Base-by-base conservation (phyloP, 2,113 vertebrate species). In the Psilopsiagon aurifrons region DNA sequence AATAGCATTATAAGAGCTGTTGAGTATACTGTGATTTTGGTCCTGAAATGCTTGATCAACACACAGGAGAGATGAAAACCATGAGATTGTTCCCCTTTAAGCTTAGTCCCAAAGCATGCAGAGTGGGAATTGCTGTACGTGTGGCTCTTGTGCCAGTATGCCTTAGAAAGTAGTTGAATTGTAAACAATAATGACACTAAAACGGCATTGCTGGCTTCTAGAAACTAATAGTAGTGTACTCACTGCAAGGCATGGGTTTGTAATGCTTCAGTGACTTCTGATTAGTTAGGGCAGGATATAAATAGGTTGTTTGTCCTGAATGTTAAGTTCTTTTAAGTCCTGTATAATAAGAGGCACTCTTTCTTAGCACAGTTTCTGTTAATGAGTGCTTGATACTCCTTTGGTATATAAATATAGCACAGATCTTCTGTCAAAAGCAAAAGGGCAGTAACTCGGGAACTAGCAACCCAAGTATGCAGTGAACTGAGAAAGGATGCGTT, bases 121-220 rank as follows among this genome's bases (percentile, higher is more conserved):
- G 51, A 41, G 9, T 27, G 51, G 64, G 55, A n/a, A 12, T 52
- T 29, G 20, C 24, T 75, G 14, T 3, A 10, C 1, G 0, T 27
- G 68, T 39, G 51, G 12, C 18, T 37, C 23, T n/a, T 46, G 55
- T 49, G 66, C 60, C 44, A 35, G 0, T 2, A 5, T 33, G 63
- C 35, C 44, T 69, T 31, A 14, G 44, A 66, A 77, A 57, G 24
- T 9, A 7, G 25, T 49, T 20, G 1, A 54, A 17, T 37, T 57
- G n/a, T 66, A 62, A 59, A 12, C 12, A 35, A 37, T 7, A 12
- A 66, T 75, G 55, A 33, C 13, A 1, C 29, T 57, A n/a, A 57
- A 35, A 16, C 47, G 41, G 31, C 24, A 14, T 25, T 17, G 22
- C 59, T 66, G 64, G 6, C 37, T 83, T 66, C 54, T 62, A 35